These are phyloP conservation scores for Nebria brevicollis DNA, from an alignment of 2,888 invertebrate species.

Conservation along the genomic window DNA sequence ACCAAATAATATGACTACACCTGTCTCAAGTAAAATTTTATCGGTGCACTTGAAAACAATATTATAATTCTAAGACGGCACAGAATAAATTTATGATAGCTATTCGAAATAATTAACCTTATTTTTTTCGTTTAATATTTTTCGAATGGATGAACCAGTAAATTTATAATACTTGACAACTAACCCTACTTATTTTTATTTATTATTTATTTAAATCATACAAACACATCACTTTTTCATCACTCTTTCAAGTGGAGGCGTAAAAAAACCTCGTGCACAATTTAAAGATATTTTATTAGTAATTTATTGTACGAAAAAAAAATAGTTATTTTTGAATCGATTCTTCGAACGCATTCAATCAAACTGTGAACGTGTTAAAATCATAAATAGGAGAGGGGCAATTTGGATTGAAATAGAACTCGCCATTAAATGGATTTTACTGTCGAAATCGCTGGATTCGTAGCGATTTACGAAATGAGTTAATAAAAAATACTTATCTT, in stretches of 20 bases:
- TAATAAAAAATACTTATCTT: too few relatives aligned
- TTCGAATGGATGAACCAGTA: background rate
- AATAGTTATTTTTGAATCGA: background rate
- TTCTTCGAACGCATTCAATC: background rate
- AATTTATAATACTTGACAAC: background rate
- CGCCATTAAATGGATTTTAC: background rate
- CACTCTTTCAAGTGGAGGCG: too few relatives aligned
- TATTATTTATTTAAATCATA: too few relatives aligned
- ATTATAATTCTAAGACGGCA: slow-evolving; percentile 29
- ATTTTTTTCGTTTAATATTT: slow-evolving; percentile 20
- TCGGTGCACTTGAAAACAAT: slow-evolving; percentile 17
- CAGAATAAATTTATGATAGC: slow-evolving; percentile 30
- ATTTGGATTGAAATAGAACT: background rate
- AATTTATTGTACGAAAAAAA: background rate
- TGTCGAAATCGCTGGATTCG: background rate
- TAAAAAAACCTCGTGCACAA: too few relatives aligned
- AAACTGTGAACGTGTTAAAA: background rate
- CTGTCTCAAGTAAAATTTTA: slow-evolving; percentile 9
- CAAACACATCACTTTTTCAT: too few relatives aligned
- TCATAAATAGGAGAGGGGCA: background rate
- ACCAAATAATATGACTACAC: slow-evolving; percentile 5
- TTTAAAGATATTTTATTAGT: too few relatives aligned
- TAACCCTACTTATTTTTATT: too few relatives aligned
- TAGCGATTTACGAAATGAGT: background rate
- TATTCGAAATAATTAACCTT: slow-evolving; percentile 44